Evolutionary conservation across 2,113 vertebrate genomes (phyloP).

Genomic region (Protobothrops flavoviridis): DNA sequence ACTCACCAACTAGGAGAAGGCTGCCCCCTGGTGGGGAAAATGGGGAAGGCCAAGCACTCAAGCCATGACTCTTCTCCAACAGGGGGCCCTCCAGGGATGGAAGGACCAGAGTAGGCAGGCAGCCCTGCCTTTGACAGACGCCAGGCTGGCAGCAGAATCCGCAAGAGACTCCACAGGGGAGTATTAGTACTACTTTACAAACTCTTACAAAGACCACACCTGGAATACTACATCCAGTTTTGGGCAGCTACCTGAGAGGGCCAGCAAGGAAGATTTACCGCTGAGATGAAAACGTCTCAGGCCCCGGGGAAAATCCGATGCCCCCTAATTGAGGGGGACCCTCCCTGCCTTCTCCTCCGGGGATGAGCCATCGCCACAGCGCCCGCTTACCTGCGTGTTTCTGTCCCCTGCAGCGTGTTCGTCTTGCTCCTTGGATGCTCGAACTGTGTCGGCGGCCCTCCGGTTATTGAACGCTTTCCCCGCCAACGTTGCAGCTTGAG

Average conservation of each 20-base stretch:
- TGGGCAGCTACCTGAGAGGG: not conserved
- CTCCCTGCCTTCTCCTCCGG: not conserved
- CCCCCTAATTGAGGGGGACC: not conserved
- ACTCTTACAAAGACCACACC: too few species aligned
- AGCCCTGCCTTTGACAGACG: not conserved
- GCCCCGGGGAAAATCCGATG: not conserved
- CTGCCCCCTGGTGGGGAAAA: not conserved
- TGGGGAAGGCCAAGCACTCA: not conserved
- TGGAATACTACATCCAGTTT: too few species aligned
- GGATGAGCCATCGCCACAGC: accelerated
- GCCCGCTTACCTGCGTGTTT: slow-evolving; percentile 47
- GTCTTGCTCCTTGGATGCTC: slow-evolving; percentile 25
- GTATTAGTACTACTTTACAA: too few species aligned
- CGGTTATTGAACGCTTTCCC: slow-evolving; percentile 48
- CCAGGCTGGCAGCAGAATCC: too few species aligned
- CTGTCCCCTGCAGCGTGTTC: not conserved
- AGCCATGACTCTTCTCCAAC: not conserved
- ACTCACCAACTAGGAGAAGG: not conserved
- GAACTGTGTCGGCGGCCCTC: not conserved
- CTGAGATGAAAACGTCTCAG: not conserved
- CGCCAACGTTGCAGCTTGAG: slow-evolving; percentile 65
- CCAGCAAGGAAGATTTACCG: not conserved
- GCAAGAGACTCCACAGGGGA: too few species aligned
- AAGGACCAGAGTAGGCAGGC: not conserved
- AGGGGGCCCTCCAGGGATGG: not conserved